Conservation (phyloP, 1,140 invertebrate species). For the Drosophila obscura region DNA sequence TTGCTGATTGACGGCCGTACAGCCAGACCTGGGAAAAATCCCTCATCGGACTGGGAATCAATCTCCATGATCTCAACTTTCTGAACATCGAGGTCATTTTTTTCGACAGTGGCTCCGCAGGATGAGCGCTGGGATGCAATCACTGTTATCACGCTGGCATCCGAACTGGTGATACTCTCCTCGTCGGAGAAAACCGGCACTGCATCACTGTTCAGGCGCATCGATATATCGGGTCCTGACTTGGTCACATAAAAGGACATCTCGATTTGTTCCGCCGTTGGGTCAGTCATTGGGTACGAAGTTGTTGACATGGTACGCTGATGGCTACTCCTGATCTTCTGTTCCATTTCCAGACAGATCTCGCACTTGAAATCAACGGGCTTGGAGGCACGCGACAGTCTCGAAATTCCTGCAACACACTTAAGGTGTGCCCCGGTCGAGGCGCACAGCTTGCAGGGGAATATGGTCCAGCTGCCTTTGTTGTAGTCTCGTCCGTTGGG, state of each 20-base stretch:
- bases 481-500: constrained; percentile 46
- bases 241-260: constrained; percentile 32
- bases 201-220: background rate
- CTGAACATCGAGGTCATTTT: background rate
- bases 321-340: background rate
- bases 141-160: constrained; percentile 1
- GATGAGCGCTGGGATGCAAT: background rate
- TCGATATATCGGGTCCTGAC: too few relatives aligned
- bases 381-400: background rate
- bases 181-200: constrained; percentile 6
- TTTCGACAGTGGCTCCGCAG: too few relatives aligned
- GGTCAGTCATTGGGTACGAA: background rate
- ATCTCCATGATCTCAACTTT: too few relatives aligned
- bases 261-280: background rate
- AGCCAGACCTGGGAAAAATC: constrained; percentile 1
- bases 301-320: background rate
- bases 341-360: constrained; percentile 33
- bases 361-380: constrained; percentile 32
- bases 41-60: too few relatives aligned
- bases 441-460: constrained; percentile 44
- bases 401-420: constrained; percentile 1
- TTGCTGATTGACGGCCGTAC: too few relatives aligned
- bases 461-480: constrained; percentile 21
- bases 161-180: background rate
- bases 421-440: constrained; percentile 33